These are phyloP conservation scores for Eretmocerus hayati DNA, from an alignment of 2,888 invertebrate species.

Conservation along the genomic window DNA sequence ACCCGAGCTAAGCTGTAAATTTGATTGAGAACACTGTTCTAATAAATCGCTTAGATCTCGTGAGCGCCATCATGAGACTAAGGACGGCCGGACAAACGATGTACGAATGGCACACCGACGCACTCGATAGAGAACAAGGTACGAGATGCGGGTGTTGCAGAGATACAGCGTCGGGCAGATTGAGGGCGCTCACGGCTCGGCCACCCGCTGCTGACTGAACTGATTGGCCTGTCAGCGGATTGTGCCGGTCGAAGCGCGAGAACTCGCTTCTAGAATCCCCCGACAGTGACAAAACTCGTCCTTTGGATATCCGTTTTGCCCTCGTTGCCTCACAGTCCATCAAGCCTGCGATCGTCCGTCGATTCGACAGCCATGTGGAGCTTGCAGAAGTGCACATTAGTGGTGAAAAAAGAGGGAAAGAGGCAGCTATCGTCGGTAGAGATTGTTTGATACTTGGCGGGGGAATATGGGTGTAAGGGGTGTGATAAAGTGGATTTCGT, in stretches of 20 bases:
- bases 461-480: slow-evolving; percentile 3
- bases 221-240: slow-evolving; percentile 21
- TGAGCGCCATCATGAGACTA: too few relatives aligned
- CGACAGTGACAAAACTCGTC: slow-evolving; percentile 19
- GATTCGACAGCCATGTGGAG: too few relatives aligned
- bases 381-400: neutral
- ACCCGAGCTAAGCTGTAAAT: too few relatives aligned
- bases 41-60: too few relatives aligned
- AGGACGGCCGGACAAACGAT: too few relatives aligned
- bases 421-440: slow-evolving; percentile 8
- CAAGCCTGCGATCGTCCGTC: slow-evolving; percentile 11
- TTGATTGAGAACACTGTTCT: too few relatives aligned
- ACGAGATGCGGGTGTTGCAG: neutral
- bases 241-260: slow-evolving; percentile 1
- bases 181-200: slow-evolving; percentile 14
- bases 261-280: too few relatives aligned
- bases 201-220: slow-evolving; percentile 6
- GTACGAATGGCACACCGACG: neutral
- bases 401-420: neutral
- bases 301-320: slow-evolving; percentile 20
- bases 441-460: slow-evolving; percentile 4
- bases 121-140: neutral
- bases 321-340: slow-evolving; percentile 4
- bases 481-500: slow-evolving; percentile 20
- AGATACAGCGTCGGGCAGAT: slow-evolving; percentile 9